phyloP scores from a whole-genome alignment of 1,140 invertebrate species.

The Apolygus lucorum region DNA sequence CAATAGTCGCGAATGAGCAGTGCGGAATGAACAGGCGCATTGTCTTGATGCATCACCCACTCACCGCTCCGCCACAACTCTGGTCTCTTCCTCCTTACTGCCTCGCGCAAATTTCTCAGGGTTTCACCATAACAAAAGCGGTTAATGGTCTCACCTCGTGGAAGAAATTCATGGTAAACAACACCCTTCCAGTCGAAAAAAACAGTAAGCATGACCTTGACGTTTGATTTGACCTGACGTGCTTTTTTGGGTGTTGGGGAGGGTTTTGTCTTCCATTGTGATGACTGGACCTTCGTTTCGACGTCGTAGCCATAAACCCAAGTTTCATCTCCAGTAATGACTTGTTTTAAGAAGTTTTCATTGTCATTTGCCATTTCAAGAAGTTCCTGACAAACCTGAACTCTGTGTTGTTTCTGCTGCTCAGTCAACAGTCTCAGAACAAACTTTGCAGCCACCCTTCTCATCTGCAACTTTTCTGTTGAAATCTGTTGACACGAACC shows the following conservation, averaged over 20 bases:
- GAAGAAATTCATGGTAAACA: conserved; percentile 1
- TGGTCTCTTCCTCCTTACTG: no score
- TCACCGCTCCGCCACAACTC: conserved; percentile 19
- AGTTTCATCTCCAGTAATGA: conserved; percentile 27
- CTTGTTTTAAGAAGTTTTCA: conserved; percentile 14
- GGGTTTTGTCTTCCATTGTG: not conserved
- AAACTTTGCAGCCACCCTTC: not conserved
- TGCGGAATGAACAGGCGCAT: conserved; percentile 27
- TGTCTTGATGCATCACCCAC: conserved; percentile 28
- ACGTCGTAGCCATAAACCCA: conserved; percentile 26
- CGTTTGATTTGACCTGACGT: not conserved
- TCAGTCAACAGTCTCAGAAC: not conserved
- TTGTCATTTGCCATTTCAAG: not conserved
- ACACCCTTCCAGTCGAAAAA: not conserved
- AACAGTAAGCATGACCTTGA: not conserved
- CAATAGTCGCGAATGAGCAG: conserved; percentile 24
- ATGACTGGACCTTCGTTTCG: conserved; percentile 5
- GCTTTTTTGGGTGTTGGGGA: not conserved
- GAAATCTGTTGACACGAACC: not conserved
- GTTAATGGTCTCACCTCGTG: not conserved
- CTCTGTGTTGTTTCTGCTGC: not conserved
- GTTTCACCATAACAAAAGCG: not conserved
- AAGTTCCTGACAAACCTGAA: not conserved
- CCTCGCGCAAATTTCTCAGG: conserved; percentile 1
- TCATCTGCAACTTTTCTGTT: conserved; percentile 1